Evolutionary conservation across 1,140 invertebrate genomes (phyloP), one percentile per base, ranked within the genome.

Genomic region (Calosoma granatense): DNA sequence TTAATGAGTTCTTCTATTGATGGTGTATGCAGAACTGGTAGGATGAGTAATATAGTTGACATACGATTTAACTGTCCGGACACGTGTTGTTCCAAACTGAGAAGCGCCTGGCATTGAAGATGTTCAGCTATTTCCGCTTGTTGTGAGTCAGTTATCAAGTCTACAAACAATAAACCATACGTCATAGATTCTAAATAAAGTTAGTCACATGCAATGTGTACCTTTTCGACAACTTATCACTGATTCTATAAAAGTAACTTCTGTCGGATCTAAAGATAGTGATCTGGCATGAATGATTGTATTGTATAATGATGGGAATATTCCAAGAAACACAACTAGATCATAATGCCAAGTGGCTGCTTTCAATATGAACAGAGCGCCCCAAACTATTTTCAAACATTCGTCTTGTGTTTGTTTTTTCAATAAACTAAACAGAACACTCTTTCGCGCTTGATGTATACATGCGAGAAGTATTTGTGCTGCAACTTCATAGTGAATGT

Each of bases 341-440:
- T 36, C 26, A n/a, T 51, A 43, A 3, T 17, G 2, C 12, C 9
- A 55, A 55, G 2, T 17, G 9, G 36, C 36, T 17, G 22, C 4
- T 55, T 51, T 65, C 4, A 84, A 64, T 30, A 82, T 65, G 56
- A 84, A 83, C 21, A 81, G 71, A 51, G 79, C 75, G 20, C 74
- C 69, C 81, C 82, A 84, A n/a, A 75, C 74, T 30, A 71, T 69
- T 51, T 71, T 71, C 0, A 84, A 63, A 47, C 83, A 77, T 14
- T 65, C 60, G 56, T 81, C 75, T 61, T 82, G 81, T 23, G 81
- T 76, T 0, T 67, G 53, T 9, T 71, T 60, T 17, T 71, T 63
- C 6, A 84, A 61, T 0, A 65, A 21, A 0, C 70, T 66, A 57
- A 84, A 80, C 17, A 77, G 70, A 20, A 72, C 73, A 56, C 80